phyloP scores from a whole-genome alignment of 2,888 invertebrate species.

The Fissipunctia ypsillon region DNA sequence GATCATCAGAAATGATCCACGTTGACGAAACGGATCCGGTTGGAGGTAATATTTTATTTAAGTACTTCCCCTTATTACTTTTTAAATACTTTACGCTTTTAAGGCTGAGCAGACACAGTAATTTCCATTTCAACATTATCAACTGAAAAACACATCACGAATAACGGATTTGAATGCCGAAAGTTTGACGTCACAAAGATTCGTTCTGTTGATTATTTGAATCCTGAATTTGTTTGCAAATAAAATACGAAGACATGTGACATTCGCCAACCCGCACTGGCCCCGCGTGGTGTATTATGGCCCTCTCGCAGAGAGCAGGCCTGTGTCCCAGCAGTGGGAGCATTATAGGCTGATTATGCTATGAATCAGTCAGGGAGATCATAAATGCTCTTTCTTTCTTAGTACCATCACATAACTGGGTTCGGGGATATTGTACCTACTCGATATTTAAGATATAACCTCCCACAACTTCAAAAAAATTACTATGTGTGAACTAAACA shows the following conservation, averaged over 20 bases:
- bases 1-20: slow-evolving; percentile 94
- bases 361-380: not conserved
- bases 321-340: not conserved
- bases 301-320: not conserved
- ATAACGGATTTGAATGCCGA: slow-evolving; percentile 37
- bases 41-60: slow-evolving; percentile 92
- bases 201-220: slow-evolving; percentile 20
- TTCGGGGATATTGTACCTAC: not conserved
- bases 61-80: slow-evolving; percentile 31
- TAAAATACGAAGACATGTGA: too few relatives aligned
- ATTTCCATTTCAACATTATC: slow-evolving; percentile 23
- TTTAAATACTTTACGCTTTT: slow-evolving; percentile 34
- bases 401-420: not conserved
- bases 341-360: too few relatives aligned
- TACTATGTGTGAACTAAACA: slow-evolving; percentile 27
- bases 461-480: slow-evolving; percentile 6
- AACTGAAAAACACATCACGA: slow-evolving; percentile 19
- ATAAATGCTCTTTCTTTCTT: not conserved
- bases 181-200: slow-evolving; percentile 17
- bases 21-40: slow-evolving; percentile 97
- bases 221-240: slow-evolving; percentile 28
- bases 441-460: not conserved
- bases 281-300: too few relatives aligned
- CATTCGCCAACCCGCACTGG: too few relatives aligned
- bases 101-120: not conserved